phyloP scores from a whole-genome alignment of 2,113 vertebrate genomes.

The Nannospalax galili region DNA sequence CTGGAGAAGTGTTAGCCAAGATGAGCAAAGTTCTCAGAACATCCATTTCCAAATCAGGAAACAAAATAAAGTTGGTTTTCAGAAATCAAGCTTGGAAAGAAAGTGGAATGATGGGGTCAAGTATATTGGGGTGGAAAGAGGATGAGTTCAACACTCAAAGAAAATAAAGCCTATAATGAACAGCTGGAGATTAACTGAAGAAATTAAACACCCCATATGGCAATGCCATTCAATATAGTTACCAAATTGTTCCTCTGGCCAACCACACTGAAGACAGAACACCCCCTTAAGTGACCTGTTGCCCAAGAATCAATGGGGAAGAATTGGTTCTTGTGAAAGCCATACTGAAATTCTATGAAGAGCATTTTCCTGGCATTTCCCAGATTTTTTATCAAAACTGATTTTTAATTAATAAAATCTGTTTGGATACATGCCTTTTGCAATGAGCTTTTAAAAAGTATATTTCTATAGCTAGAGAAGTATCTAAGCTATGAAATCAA shows the following conservation, averaged over 20 bases:
- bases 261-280: background rate
- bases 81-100: background rate
- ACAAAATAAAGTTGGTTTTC: background rate
- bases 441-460: background rate
- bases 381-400: slow-evolving; percentile 50
- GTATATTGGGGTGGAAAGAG: background rate
- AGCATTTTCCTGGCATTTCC: background rate
- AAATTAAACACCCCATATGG: background rate
- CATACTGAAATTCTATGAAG: background rate
- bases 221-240: background rate
- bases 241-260: background rate
- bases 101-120: background rate
- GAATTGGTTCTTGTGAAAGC: background rate
- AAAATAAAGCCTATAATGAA: background rate
- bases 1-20: slow-evolving; percentile 3
- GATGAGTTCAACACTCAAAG: background rate
- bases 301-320: background rate
- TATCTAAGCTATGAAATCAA: background rate
- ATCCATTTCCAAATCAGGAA: background rate
- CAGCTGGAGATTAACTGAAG: background rate
- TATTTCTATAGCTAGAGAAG: background rate
- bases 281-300: background rate
- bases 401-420: slow-evolving; percentile 42
- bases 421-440: background rate
- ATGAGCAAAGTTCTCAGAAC: slow-evolving; percentile 13